Evolutionary conservation across 2,797 vertebrate genomes (phyloP).

Genomic region (Catharus ustulatus): DNA sequence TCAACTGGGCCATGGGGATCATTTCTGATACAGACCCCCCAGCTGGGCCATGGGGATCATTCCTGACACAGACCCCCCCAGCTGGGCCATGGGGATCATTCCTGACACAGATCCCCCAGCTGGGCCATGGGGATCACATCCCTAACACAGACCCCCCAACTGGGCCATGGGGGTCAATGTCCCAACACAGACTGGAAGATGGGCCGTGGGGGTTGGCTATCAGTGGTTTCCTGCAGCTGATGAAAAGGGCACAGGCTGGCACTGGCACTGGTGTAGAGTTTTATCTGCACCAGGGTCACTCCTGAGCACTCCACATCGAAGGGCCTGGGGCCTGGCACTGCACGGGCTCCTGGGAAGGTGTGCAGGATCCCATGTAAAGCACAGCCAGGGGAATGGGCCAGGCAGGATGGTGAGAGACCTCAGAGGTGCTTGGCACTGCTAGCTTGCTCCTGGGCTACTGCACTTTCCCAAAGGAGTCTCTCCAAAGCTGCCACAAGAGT

Average conservation of each 20-base stretch:
- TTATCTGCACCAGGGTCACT: background rate
- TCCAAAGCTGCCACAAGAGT: background rate
- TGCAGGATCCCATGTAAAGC: background rate
- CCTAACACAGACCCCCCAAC: background rate
- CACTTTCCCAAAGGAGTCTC: background rate
- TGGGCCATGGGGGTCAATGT: rapidly evolving
- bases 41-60: too few relatives aligned
- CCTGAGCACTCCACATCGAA: background rate
- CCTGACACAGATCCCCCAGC: background rate
- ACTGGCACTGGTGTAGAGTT: rapidly evolving
- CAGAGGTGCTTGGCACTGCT: background rate
- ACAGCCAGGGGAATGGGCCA: background rate
- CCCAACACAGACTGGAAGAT: rapidly evolving
- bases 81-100: rapidly evolving
- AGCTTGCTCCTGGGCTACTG: background rate
- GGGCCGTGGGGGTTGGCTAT: rapidly evolving
- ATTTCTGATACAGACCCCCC: rapidly evolving
- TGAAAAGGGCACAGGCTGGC: rapidly evolving
- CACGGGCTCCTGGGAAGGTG: rapidly evolving
- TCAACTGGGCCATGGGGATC: too few relatives aligned
- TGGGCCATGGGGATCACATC: rapidly evolving
- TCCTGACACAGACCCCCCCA: background rate
- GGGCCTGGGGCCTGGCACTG: background rate
- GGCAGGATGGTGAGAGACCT: rapidly evolving
- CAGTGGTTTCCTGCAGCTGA: background rate